Evolutionary conservation across 2,113 vertebrate species (phyloP), one percentile per base, ranked within the genome.

Genomic region (Zosterops lateralis): DNA sequence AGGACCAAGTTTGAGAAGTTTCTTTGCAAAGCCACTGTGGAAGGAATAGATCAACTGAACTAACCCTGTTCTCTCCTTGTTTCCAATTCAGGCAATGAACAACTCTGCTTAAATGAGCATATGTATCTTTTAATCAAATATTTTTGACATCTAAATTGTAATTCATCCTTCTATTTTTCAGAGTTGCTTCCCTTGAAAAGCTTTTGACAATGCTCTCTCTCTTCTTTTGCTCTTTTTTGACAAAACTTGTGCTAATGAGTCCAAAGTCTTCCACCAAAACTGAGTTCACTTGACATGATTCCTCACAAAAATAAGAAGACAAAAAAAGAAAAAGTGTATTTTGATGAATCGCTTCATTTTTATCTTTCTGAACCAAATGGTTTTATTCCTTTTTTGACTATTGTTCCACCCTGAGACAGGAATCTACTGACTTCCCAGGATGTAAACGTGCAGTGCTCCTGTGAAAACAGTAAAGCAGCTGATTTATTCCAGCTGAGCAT

Each of bases 401-500:
- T 51, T 15, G 36, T 3, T 66, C 10, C 84, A 25, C 31, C 7
- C 22, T 22, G 48, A 85, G 28, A 47, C 32, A 56, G 28, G 36
- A 67, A 80, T 42, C n/a, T 53, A 22, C 21, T 51, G 28, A 61
- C 31, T 71, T 75, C 10, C 15, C n/a, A 57, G 40, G 44, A 48
- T 44, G 14, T 48, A 64, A 88, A 29, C 22, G 51, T 54, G 42
- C 74, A 51, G 17, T 32, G 14, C 38, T 85, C 15, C 62, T 87
- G 14, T 64, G 31, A 51, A 95, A 71, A 44, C 67, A 66, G 54
- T 57, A 89, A 83, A 78, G 36, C 48, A 85, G 34, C 40, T 91
- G 84, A 90, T 91, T 95, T 91, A 92, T 56, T 80, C 34, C 51
- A 80, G 51, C 58, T 70, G 60, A 95, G 82, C 51, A 67, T 88